Base-by-base conservation (phyloP, 2,113 vertebrate genomes). In the Chloroceryle aenea region DNA sequence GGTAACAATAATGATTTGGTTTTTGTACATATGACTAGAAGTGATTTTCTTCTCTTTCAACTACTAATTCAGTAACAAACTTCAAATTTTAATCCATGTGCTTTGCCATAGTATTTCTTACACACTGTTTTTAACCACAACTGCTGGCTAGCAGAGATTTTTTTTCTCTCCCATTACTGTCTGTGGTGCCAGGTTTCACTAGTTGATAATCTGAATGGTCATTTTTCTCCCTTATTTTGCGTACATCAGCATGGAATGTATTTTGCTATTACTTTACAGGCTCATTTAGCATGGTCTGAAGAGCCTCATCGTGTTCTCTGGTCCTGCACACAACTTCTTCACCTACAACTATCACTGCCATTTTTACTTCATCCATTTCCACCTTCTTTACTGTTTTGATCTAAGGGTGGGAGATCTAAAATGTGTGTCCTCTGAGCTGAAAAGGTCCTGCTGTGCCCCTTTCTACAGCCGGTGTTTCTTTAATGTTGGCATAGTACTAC, bases 1-100 rank as follows among this genome's bases (percentile, higher is more conserved):
- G 18, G 19, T 45, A 42, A 40, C 4, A 87, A 18, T 50, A 10
- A 36, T 0, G 0, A 20, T 68, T 69, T 79, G 11, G 13, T 92
- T 97, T 89, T 75, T 20, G 34, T 59, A 23, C 2, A 1, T 48
- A 18, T 0, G 7, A 59, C 11, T 68, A 63, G 22, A 38, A 45
- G 48, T 18, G 3, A 48, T 67, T 94, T 81, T 85, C 21, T 75
- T 87, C 14, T 82, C 25, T 73, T 82, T 78, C 30, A 43, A 72
- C 9, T 8, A 22, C 4, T n/a, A 56, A 15, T 76, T 93, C 8
- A 23, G 7, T 32, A 16, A 48, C 32, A 26, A 30, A 4, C 29
- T 79, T 77, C 6, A 40, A 58, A 66, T 76, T 80, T 69, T 62
- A 59, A 47, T 59, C 12, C 4, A 6, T 0, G 1, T 68, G 8